A percentile compares a stretch with the other conserved stretches of the same genome.
Evolutionary conservation across 2,888 invertebrate genomes (phyloP).

Genomic region (Noctua janthe): DNA sequence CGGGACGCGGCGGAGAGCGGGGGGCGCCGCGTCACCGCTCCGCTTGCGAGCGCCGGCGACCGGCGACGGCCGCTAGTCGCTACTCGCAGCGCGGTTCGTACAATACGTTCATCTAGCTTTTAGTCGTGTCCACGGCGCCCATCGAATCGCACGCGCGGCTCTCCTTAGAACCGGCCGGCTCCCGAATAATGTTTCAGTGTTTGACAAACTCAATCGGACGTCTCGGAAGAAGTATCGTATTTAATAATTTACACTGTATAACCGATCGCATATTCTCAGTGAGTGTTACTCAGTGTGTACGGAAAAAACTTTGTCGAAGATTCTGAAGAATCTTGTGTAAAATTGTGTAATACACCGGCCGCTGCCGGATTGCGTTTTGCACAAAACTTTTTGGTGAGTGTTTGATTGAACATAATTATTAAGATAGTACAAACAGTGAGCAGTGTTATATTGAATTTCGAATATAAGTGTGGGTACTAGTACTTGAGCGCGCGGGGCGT

Average conservation of each 20-base stretch:
- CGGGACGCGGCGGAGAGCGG: conserved; percentile 72
- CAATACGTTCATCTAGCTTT: conserved; percentile 67
- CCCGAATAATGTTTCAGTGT: conserved; percentile 91
- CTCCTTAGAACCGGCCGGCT: conserved; percentile 88
- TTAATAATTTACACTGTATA: conserved; percentile 89
- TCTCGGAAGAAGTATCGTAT: conserved; percentile 89
- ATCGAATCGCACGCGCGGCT: conserved; percentile 88
- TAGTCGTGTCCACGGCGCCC: conserved; percentile 89
- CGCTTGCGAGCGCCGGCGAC: conserved; percentile 76
- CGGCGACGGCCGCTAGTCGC: conserved; percentile 76
- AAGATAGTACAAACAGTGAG: conserved; percentile 20
- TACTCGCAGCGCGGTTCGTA: conserved; percentile 68
- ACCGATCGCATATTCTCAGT: conserved; percentile 90
- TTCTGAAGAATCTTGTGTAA: conserved; percentile 90
- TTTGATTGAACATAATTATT: conserved; percentile 63
- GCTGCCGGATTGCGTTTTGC: conserved; percentile 88
- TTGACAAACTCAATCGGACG: conserved; percentile 90
- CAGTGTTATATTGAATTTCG: conserved; percentile 49
- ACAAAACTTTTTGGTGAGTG: conserved; percentile 89
- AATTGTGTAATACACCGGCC: conserved; percentile 89
- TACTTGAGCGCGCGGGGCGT: conserved; percentile 79
- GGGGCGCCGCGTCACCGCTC: conserved; percentile 73
- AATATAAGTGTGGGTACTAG: conserved; percentile 63
- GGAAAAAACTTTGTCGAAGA: conserved; percentile 91
- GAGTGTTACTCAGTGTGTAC: conserved; percentile 91